Percentiles rank a stretch among this genome's conserved stretches.
phyloP scores from a whole-genome alignment of 2,113 vertebrate species.

The Tetrax tetrax region DNA sequence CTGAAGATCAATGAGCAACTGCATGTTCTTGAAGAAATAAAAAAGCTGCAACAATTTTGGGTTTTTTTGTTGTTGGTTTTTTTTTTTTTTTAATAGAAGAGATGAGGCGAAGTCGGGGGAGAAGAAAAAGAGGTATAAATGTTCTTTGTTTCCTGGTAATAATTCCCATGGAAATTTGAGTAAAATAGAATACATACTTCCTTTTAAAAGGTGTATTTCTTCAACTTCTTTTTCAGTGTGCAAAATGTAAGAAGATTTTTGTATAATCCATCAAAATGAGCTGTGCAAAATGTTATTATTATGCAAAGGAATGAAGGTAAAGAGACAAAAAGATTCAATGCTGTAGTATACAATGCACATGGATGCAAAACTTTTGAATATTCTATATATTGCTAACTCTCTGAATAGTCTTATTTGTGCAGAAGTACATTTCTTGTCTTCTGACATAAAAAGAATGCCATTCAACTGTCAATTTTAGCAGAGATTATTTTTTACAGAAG shows the following conservation, averaged over 20 bases:
- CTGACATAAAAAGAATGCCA: background rate
- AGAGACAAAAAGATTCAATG: background rate
- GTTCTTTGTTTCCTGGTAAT: background rate
- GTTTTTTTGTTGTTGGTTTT: background rate
- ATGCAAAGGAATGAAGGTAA: background rate
- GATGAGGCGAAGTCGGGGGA: rapidly evolving
- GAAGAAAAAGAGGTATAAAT: background rate
- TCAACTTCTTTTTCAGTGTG: background rate
- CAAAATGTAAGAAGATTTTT: background rate
- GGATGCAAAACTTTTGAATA: background rate
- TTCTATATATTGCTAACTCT: background rate
- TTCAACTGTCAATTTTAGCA: background rate
- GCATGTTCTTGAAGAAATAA: background rate
- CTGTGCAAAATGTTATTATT: background rate
- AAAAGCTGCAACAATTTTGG: background rate
- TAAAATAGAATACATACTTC: background rate
- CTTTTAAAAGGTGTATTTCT: background rate
- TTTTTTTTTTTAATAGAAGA: background rate
- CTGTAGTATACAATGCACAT: background rate
- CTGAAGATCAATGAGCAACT: background rate
- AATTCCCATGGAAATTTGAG: background rate
- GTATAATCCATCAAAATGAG: background rate
- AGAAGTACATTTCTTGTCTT: background rate
- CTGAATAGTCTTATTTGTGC: background rate
- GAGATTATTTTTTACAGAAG: background rate